Conservation (phyloP, 1,140 invertebrate genomes). For the Manduca sexta region DNA sequence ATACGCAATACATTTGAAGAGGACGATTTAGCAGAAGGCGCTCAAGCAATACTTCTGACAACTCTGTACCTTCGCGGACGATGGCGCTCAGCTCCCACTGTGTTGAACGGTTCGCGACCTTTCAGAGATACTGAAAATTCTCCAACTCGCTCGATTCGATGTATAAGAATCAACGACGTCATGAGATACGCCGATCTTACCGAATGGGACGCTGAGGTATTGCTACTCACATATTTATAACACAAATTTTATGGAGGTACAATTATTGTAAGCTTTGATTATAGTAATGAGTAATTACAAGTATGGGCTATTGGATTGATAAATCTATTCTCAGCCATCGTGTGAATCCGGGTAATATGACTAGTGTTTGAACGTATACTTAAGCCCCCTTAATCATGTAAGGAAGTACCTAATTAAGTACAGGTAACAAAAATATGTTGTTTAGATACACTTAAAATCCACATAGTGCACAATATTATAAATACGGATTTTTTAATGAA, state of each 20-base stretch:
- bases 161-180: conserved; percentile 62
- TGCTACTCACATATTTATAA: too few relatives aligned
- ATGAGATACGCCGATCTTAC: conserved; percentile 51
- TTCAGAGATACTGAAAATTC: conserved; percentile 35
- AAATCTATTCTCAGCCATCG: too few relatives aligned
- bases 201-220: conserved; percentile 61
- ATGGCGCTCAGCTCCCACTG: conserved; percentile 60
- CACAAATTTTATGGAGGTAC: too few relatives aligned
- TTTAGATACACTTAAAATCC: background rate
- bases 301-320: too few relatives aligned
- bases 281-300: too few relatives aligned
- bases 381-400: too few relatives aligned
- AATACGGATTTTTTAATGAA: background rate
- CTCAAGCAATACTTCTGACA: conserved; percentile 78
- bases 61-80: conserved; percentile 87
- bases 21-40: conserved; percentile 38
- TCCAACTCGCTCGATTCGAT: conserved; percentile 27
- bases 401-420: too few relatives aligned
- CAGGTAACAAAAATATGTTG: too few relatives aligned
- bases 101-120: conserved; percentile 50
- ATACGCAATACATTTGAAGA: conserved; percentile 55
- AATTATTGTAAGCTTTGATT: too few relatives aligned
- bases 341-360: too few relatives aligned
- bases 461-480: background rate
- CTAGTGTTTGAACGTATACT: too few relatives aligned